Evolutionary conservation across 2,113 vertebrate species (phyloP).

Genomic region (Micromys minutus): DNA sequence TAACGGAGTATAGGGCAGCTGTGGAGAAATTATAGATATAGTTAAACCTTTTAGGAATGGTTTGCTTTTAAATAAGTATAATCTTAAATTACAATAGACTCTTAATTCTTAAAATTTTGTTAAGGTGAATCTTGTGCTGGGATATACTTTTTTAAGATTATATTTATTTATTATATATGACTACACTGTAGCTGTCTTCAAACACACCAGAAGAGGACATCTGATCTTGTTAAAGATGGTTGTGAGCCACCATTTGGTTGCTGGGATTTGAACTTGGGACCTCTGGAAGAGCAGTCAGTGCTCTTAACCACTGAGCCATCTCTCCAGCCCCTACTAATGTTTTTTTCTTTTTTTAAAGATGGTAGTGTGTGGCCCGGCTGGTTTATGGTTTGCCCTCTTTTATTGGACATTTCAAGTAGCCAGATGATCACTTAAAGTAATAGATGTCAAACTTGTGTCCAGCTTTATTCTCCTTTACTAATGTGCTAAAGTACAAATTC

Average conservation of each 20-base stretch:
- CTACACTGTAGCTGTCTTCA: too few relatives aligned
- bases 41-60: neutral
- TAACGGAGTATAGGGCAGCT: neutral
- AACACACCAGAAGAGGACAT: too few relatives aligned
- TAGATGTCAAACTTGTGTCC: neutral
- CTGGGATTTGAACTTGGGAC: too few relatives aligned
- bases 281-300: too few relatives aligned
- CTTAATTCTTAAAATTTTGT: conserved; percentile 33
- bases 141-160: neutral
- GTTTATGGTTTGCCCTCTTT: neutral
- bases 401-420: neutral
- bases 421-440: neutral
- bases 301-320: too few relatives aligned
- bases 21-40: neutral
- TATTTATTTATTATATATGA: too few relatives aligned
- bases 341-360: conserved; percentile 13
- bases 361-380: neutral
- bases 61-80: neutral
- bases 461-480: conserved; percentile 38
- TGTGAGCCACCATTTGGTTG: too few relatives aligned
- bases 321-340: neutral
- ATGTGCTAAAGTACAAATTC: neutral
- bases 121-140: conserved; percentile 41
- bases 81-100: neutral
- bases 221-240: too few relatives aligned